Evolutionary conservation across 2,113 vertebrate species (phyloP).

Genomic region (Cyphomyrus plagiostoma): DNA sequence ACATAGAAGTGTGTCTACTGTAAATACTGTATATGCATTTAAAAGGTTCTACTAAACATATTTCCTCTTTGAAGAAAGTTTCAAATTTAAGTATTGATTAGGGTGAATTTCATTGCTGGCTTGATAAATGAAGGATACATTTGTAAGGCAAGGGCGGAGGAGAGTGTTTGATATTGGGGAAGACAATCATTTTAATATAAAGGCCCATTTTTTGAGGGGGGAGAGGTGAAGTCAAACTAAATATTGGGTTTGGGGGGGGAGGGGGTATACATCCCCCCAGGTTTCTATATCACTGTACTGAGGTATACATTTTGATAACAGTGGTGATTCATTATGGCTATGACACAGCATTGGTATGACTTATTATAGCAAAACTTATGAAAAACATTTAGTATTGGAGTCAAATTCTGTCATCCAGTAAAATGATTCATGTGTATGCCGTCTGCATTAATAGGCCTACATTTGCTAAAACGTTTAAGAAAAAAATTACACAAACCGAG

Average conservation of each 20-base stretch:
- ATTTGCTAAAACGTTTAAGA: neutral
- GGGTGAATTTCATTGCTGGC: neutral
- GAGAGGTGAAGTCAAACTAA: neutral
- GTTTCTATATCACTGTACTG: neutral
- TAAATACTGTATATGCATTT: neutral
- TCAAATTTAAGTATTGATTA: neutral
- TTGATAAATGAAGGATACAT: neutral
- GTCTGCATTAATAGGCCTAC: neutral
- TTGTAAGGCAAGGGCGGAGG: neutral
- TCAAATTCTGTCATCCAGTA: neutral
- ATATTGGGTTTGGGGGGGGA: neutral
- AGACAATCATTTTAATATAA: neutral
- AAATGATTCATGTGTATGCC: neutral
- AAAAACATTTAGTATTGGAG: neutral
- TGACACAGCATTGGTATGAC: neutral
- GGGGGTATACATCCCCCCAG: neutral
- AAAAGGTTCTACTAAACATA: neutral
- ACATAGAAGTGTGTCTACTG: neutral
- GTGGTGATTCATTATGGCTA: neutral
- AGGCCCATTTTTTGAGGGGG: neutral
- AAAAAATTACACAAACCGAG: neutral
- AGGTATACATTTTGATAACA: neutral
- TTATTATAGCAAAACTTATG: neutral
- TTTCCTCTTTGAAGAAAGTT: neutral
- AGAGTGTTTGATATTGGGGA: neutral